Evolutionary conservation across 1,140 invertebrate species (phyloP).

Genomic region (Thaumetopoea pityocampa): DNA sequence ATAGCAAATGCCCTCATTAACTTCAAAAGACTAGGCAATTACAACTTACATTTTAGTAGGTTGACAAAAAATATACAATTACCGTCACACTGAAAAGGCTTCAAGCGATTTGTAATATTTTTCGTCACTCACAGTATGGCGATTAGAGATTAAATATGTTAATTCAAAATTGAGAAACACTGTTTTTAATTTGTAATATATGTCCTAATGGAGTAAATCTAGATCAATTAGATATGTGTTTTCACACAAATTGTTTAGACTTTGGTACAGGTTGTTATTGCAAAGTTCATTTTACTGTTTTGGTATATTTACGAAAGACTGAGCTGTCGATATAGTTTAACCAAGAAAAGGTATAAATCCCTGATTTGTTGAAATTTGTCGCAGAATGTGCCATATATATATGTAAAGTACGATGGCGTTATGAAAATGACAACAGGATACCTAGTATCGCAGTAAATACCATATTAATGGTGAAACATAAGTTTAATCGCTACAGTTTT

Average conservation of each 20-base stretch:
- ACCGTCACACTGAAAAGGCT: too few species aligned
- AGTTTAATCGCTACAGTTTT: constrained; percentile 33
- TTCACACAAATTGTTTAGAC: constrained; percentile 11
- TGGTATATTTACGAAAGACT: constrained; percentile 29
- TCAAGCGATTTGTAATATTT: too few species aligned
- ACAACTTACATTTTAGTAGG: too few species aligned
- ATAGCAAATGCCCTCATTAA: too few species aligned
- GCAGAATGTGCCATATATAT: constrained; percentile 30
- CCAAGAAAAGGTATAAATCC: neutral
- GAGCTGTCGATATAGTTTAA: constrained; percentile 23
- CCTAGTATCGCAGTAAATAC: constrained; percentile 20
- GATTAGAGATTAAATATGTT: too few species aligned
- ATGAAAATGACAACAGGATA: constrained; percentile 26
- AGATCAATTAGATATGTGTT: constrained; percentile 11
- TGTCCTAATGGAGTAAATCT: constrained; percentile 13
- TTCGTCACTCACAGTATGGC: too few species aligned
- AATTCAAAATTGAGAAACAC: too few species aligned
- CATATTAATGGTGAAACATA: constrained; percentile 34
- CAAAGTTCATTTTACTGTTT: constrained; percentile 15
- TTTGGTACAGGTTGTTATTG: constrained; percentile 8
- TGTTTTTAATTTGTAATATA: constrained; percentile 12
- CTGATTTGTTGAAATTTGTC: constrained; percentile 12
- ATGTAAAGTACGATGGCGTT: constrained; percentile 22
- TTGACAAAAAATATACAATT: too few species aligned
- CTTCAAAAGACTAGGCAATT: too few species aligned